Conservation (phyloP, 23 tunicate species). For the Halocynthia roretzi region DNA sequence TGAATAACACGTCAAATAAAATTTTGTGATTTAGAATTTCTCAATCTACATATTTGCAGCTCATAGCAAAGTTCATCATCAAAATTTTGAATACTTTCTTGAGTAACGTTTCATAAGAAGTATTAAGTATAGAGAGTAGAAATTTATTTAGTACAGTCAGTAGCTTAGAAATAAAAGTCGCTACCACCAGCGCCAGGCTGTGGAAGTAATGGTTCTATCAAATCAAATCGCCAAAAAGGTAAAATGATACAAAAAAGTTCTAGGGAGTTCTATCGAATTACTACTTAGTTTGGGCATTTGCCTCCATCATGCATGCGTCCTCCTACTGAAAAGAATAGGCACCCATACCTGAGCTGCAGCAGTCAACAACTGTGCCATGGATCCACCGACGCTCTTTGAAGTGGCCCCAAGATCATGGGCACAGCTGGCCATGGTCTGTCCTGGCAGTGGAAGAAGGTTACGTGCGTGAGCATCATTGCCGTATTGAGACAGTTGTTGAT, state of each 20-base stretch:
- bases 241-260: too few relatives aligned
- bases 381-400: conserved; percentile 78
- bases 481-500: conserved; percentile 69
- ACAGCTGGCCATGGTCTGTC: conserved; percentile 82
- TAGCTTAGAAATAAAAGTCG: neutral
- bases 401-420: conserved; percentile 94
- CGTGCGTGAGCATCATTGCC: conserved; percentile 74
- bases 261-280: too few relatives aligned
- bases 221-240: neutral
- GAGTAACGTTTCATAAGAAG: too few relatives aligned
- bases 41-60: neutral
- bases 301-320: neutral
- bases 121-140: too few relatives aligned
- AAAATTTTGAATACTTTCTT: too few relatives aligned
- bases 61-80: too few relatives aligned
- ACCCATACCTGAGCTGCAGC: conserved; percentile 86
- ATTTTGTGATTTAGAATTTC: neutral
- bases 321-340: neutral
- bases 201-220: neutral
- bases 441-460: conserved; percentile 83
- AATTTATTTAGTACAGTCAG: too few relatives aligned
- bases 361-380: conserved; percentile 93
- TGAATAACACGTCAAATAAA: neutral
- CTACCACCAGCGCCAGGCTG: neutral
- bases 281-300: too few relatives aligned